These are phyloP conservation scores for Pangasius macronema DNA, from an alignment of 2,797 vertebrate genomes.

Conservation along the genomic window DNA sequence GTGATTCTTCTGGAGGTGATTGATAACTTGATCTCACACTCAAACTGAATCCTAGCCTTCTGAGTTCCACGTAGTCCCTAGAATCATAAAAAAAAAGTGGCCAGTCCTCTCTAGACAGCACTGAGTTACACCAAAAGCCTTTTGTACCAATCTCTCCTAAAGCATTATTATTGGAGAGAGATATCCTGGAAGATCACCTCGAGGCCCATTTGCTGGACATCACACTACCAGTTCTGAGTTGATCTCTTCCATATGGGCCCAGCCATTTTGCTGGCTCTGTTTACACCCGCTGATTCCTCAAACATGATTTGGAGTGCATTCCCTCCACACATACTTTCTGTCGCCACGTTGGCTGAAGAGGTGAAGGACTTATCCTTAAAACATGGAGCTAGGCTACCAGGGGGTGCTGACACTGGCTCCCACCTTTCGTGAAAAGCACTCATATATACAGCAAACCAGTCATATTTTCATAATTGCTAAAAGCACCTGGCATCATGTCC, in stretches of 20 bases:
- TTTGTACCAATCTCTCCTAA: background rate
- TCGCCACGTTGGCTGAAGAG: constrained; percentile 18
- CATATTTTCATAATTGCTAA: constrained; percentile 75
- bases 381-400: constrained; percentile 4
- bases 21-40: background rate
- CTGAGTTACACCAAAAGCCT: background rate
- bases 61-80: background rate
- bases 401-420: constrained; percentile 21
- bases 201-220: constrained; percentile 45
- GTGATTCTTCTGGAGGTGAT: background rate
- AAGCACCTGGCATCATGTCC: constrained; percentile 70
- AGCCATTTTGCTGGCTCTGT: constrained; percentile 66
- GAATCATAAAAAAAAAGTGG: background rate
- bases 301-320: constrained; percentile 65
- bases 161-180: background rate
- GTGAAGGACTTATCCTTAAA: constrained; percentile 22
- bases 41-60: background rate
- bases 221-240: constrained; percentile 59
- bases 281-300: constrained; percentile 67
- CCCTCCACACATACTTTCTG: constrained; percentile 27
- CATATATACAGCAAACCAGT: constrained; percentile 65
- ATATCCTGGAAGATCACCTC: background rate
- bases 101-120: background rate
- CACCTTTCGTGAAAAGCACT: constrained; percentile 39
- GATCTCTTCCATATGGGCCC: constrained; percentile 75